phyloP scores from a whole-genome alignment of 2,888 invertebrate genomes.

The Bugulina stolonifera region DNA sequence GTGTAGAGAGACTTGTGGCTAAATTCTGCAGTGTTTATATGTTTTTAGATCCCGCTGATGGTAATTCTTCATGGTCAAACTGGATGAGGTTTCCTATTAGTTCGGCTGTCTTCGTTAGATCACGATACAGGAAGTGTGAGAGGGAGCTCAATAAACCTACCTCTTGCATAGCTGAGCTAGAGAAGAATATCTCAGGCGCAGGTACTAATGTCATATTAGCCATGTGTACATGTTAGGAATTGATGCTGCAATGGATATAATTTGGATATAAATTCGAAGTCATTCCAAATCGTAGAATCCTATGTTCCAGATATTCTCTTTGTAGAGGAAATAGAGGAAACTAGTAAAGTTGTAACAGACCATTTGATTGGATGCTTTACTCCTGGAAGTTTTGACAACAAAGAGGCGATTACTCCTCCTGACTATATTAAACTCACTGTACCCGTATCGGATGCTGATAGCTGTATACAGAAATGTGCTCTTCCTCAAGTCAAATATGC shows the following conservation, averaged over 20 bases:
- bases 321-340: no score
- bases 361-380: constrained; percentile 14
- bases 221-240: no score
- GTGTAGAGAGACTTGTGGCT: no score
- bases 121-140: background rate
- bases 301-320: no score
- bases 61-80: background rate
- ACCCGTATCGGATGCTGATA: background rate
- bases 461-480: background rate
- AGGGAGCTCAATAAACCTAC: background rate
- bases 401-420: background rate
- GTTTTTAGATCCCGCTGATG: background rate
- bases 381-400: background rate
- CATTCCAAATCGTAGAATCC: no score
- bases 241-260: no score
- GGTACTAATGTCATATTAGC: background rate
- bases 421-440: background rate
- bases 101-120: background rate
- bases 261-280: no score
- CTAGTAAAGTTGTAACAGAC: no score
- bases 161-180: background rate
- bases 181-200: background rate
- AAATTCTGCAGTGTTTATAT: no score
- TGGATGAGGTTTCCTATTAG: background rate
- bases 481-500: background rate